A percentile compares a stretch with the other conserved stretches of the same genome.
These are phyloP conservation scores for Odontocerum albicorne DNA, from an alignment of 2,888 invertebrate genomes.

Conservation along the genomic window DNA sequence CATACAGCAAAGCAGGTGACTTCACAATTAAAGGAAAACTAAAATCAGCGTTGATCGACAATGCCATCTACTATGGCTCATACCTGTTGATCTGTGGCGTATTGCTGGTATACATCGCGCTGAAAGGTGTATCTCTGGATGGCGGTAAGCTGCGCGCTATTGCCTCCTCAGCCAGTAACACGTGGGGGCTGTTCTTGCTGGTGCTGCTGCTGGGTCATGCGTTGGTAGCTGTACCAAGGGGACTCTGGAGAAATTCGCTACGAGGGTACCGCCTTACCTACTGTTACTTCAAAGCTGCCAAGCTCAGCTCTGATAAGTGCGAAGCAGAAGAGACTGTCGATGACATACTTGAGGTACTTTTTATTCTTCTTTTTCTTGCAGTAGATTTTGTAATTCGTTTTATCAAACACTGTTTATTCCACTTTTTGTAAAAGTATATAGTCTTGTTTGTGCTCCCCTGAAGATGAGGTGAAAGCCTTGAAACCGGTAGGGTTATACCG, in stretches of 20 bases:
- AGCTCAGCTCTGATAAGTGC: conserved; percentile 90
- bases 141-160: conserved; percentile 94
- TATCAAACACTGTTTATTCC: too few species aligned
- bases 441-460: too few species aligned
- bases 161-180: conserved; percentile 97
- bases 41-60: conserved; percentile 93
- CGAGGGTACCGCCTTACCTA: conserved; percentile 81
- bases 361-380: neutral
- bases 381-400: too few species aligned
- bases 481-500: too few species aligned
- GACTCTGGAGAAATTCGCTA: conserved; percentile 88
- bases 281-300: conserved; percentile 92
- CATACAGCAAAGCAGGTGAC: conserved; percentile 97
- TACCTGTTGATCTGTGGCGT: conserved; percentile 94
- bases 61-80: conserved; percentile 97
- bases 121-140: conserved; percentile 85
- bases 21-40: conserved; percentile 94
- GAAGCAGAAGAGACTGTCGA: conserved; percentile 97
- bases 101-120: conserved; percentile 90
- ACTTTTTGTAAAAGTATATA: too few species aligned
- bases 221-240: conserved; percentile 91
- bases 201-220: conserved; percentile 92
- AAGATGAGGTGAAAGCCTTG: too few species aligned
- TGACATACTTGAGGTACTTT: conserved; percentile 83
- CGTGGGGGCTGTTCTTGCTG: conserved; percentile 96